Percentiles rank a stretch among this genome's conserved stretches.
Evolutionary conservation across 2,888 invertebrate species (phyloP).

Genomic region (Apamea sordens): DNA sequence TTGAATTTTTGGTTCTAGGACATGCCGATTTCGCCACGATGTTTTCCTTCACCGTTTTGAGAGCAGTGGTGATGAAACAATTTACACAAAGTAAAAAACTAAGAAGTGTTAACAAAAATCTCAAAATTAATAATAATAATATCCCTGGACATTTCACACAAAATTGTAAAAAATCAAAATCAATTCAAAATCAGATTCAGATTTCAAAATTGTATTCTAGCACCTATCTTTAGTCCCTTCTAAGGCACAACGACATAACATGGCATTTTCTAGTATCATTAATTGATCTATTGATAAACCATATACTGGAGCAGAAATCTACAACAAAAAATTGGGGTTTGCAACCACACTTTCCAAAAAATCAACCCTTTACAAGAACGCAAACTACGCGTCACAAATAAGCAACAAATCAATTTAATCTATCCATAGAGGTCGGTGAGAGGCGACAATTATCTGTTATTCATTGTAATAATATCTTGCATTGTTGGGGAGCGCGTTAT

Average conservation of each 20-base stretch:
- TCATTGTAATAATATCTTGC: constrained; percentile 86
- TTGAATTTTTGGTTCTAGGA: too few relatives aligned
- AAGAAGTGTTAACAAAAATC: not conserved
- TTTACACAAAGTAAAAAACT: not conserved
- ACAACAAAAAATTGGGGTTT: not conserved
- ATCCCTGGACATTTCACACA: too few relatives aligned
- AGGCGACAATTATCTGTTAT: constrained; percentile 85
- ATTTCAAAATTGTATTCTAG: not conserved
- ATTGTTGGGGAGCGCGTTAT: constrained; percentile 86
- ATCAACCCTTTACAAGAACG: constrained; percentile 11
- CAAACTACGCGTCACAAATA: constrained; percentile 54
- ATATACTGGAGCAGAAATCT: not conserved
- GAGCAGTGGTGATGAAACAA: too few relatives aligned
- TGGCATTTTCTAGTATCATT: not conserved
- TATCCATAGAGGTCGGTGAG: constrained; percentile 65
- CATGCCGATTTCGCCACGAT: too few relatives aligned
- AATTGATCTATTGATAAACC: not conserved
- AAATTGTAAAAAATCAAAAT: too few relatives aligned
- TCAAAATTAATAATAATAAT: too few relatives aligned
- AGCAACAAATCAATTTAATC: constrained; percentile 69
- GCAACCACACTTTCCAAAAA: not conserved
- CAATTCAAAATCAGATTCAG: too few relatives aligned
- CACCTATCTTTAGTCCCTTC: not conserved
- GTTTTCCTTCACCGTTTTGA: too few relatives aligned
- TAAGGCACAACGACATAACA: not conserved